Base-by-base conservation (phyloP, 2,888 invertebrate species). In the Lissonota sp. region DNA sequence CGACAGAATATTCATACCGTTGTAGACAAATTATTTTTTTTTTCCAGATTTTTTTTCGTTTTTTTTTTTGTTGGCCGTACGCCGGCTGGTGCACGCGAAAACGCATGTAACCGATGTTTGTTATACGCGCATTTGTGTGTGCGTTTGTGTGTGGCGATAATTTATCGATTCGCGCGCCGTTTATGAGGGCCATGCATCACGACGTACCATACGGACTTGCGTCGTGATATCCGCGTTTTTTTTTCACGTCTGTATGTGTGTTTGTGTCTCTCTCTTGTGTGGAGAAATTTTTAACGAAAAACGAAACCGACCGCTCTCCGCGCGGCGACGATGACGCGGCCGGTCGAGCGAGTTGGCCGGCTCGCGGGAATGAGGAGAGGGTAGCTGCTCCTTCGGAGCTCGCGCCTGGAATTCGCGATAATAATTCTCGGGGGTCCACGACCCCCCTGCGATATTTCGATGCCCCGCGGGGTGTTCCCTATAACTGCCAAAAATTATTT, bases 141-240 rank as follows among this genome's bases (percentile, higher is more conserved):
- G 26, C 26, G 26, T 26, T 26, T 26, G 26, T 26, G 26, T 66
- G 71, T 64, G 72, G 72, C 80, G 83, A 87, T 86, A 87, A 86
- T 80, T 86, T 83, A 87, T 76, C 86, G 84, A 84, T 71, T 83
- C 81, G 82, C 78, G 75, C 74, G 64, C 53, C 63, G 42, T 57
- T 84, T 87, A 67, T 67, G 85, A 88, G 84, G 81, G 79, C 84
- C 82, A 87, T 86, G 76, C 84, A 86, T 88, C 85, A 84, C 85
- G 66, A 39, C 40, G 49, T 79, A 51, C 76, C 53, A 26, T 26
- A 26, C n/a, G 64, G 37, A 63, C 69, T 77, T 69, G 83, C 71
- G 71, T 62, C 60, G 64, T 58, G 64, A 57, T 60, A 71, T 74
- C 64, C 71, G 71, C 63, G 57, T n/a, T 66, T 39, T 57, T 69